A percentile compares a stretch with the other conserved stretches of the same genome.
These are phyloP conservation scores for Typhlichthys eigenmanni DNA, from an alignment of 2,797 vertebrate species.

Conservation along the genomic window DNA sequence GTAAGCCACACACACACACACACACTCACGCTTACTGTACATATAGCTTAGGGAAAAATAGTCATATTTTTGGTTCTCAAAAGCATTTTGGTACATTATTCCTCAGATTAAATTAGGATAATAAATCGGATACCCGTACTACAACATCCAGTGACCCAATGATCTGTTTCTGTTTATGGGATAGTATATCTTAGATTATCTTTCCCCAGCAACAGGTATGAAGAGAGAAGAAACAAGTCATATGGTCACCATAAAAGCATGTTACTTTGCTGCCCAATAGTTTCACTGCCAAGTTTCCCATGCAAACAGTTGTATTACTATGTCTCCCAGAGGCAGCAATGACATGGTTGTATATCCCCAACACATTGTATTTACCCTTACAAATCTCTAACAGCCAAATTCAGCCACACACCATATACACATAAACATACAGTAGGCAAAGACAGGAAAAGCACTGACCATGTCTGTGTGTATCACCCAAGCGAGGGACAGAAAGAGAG, in stretches of 20 bases:
- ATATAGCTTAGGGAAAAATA: too few relatives aligned
- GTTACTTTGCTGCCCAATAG: neutral
- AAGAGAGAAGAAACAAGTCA: neutral
- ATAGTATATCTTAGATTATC: neutral
- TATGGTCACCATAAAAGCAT: neutral
- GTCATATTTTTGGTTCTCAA: too few relatives aligned
- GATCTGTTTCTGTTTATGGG: neutral
- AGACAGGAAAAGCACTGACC: conserved; percentile 77
- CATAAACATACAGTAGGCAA: conserved; percentile 8
- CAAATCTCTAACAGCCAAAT: neutral
- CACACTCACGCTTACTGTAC: neutral
- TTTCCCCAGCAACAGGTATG: conserved; percentile 5
- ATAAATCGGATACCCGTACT: neutral
- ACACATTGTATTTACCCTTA: neutral
- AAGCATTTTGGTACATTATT: too few relatives aligned
- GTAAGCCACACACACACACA: conserved; percentile 6
- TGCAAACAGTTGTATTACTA: conserved; percentile 11
- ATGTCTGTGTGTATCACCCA: conserved; percentile 70
- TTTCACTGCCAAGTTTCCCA: neutral
- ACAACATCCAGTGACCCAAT: neutral
- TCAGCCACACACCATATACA: conserved; percentile 12
- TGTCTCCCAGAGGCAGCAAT: conserved; percentile 18
- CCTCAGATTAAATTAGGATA: too few relatives aligned
- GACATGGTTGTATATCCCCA: conserved; percentile 19
- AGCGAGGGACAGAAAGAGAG: conserved; percentile 68